A percentile compares a stretch with the other conserved stretches of the same genome.
Evolutionary conservation across 2,888 invertebrate genomes (phyloP).

Genomic region (Ethmia dodecea): DNA sequence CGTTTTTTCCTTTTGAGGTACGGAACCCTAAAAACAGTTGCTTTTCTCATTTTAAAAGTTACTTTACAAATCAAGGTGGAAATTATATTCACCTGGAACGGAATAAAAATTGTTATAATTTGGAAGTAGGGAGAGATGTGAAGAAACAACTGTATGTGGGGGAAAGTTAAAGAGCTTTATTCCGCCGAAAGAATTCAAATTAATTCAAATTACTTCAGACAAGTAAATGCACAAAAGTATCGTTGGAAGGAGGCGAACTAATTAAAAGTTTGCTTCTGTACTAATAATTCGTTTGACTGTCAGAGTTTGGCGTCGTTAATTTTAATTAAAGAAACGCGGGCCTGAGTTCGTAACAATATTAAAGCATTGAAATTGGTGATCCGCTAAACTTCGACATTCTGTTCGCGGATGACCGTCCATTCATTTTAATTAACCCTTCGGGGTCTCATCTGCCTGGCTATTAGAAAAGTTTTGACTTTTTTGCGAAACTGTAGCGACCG

Average conservation of each 20-base stretch:
- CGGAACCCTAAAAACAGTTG: constrained; percentile 16
- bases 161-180: constrained; percentile 28
- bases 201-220: constrained; percentile 64
- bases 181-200: constrained; percentile 56
- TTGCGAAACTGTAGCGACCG: constrained; percentile 36
- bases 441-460: constrained; percentile 51
- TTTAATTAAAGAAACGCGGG: constrained; percentile 76
- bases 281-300: constrained; percentile 77
- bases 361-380: constrained; percentile 76
- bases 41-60: constrained; percentile 19
- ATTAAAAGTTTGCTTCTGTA: constrained; percentile 75
- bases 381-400: constrained; percentile 73
- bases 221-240: constrained; percentile 70
- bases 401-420: constrained; percentile 68
- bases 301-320: constrained; percentile 77
- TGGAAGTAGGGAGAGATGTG: constrained; percentile 12
- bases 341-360: constrained; percentile 72
- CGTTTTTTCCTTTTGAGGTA: too few species aligned
- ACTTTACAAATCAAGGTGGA: constrained; percentile 12
- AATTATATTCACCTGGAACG: constrained; percentile 22
- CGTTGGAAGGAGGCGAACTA: constrained; percentile 67
- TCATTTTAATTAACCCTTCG: constrained; percentile 73
- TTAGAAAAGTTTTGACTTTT: constrained; percentile 50
- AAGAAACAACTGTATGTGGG: constrained; percentile 23
- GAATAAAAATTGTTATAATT: constrained; percentile 28